phyloP scores from a whole-genome alignment of 2,797 vertebrate genomes.

The Parauchenoglanis punctatus region DNA sequence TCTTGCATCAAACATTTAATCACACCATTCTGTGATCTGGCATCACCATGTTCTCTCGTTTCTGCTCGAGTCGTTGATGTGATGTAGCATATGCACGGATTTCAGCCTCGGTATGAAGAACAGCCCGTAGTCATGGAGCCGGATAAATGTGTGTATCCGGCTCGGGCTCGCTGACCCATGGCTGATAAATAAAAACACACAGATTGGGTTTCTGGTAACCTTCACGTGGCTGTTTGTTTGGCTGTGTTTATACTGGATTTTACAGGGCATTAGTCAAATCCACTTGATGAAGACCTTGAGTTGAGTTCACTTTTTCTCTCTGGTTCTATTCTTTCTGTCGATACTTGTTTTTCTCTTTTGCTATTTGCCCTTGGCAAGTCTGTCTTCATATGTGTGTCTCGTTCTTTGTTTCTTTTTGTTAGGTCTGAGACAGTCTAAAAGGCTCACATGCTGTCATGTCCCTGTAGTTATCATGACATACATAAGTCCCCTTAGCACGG shows the following conservation, averaged over 20 bases:
- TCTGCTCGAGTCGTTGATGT: constrained; percentile 49
- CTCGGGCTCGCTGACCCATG: background rate
- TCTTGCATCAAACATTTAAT: constrained; percentile 62
- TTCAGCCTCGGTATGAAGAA: constrained; percentile 38
- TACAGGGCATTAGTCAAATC: background rate
- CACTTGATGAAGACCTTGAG: background rate
- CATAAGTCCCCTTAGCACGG: background rate
- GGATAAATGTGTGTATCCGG: constrained; percentile 10
- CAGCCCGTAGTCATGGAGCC: constrained; percentile 37
- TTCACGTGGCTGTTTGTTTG: background rate
- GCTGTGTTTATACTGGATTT: background rate
- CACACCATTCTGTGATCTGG: constrained; percentile 51
- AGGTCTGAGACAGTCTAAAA: background rate
- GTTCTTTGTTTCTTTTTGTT: background rate
- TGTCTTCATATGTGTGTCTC: background rate
- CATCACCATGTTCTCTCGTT: constrained; percentile 55
- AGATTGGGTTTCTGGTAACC: background rate
- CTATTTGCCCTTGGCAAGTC: background rate
- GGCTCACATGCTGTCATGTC: background rate
- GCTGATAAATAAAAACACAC: constrained; percentile 5
- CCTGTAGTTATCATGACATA: background rate
- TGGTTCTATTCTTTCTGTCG: background rate
- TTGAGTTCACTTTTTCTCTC: background rate
- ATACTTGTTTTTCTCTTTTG: background rate
- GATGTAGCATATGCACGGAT: constrained; percentile 27